Base-by-base conservation (phyloP, 1,140 invertebrate species). In the Trichoplusia ni region DNA sequence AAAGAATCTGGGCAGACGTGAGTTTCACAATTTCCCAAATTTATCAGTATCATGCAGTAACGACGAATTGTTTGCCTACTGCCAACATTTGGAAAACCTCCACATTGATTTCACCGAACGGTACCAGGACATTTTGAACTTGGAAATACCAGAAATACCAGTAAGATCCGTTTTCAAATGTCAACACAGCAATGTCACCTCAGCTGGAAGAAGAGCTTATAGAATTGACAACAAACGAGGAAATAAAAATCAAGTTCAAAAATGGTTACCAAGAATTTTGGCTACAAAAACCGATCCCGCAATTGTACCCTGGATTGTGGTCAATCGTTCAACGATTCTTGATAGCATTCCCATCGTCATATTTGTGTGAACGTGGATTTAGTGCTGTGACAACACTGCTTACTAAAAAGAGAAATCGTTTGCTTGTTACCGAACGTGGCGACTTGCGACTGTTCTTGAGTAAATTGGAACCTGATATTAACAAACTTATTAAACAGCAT, bases 11-110 rank as follows among this genome's bases (percentile, higher is more conserved):
- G 73, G 75, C 61, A 74, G 75, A 81, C 64, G 73, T 40, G 65
- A 82, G 64, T 79, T 78, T 53, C 60, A 74, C 60, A 73, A 79
- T 62, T 81, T 82, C 67, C 79, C 69, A 5, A 78, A 76, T 75
- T 76, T 78, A 74, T 71, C 71, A 77, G 64, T 69, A 77, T 71
- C 67, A 2, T 74, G 47, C 64, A 75, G 14, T 35, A 73, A 80
- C 56, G 71, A 77, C 27, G 60, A 71, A 42, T 63, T 80, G 64
- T 49, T 80, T 70, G 62, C 53, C 37, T 71, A 77, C 65, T 71
- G 71, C 66, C 64, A 73, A 75, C 78, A 82, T 61, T 77, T 79
- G 68, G 70, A 77, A 64, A 73, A 64, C 61, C 69, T 75, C 44
- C 70, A 76, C 63, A 64, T 19, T 68, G 65, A 82, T 51, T 78